These are phyloP conservation scores for Microvelia longipes DNA, from an alignment of 1,140 invertebrate species.

Conservation along the genomic window DNA sequence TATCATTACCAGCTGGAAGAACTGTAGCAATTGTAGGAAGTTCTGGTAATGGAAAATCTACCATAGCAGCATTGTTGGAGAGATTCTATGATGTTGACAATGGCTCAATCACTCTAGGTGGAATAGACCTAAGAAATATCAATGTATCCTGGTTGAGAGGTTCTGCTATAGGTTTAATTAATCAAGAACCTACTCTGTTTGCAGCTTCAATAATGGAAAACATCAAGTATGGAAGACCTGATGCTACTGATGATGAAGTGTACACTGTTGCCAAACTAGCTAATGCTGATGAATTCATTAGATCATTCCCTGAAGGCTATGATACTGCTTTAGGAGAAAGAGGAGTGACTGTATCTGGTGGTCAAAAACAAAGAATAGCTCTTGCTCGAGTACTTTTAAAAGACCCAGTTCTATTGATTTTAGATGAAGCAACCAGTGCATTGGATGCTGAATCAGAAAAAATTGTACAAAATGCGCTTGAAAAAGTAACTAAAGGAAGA, in stretches of 20 bases:
- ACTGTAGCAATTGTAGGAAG: constrained; percentile 79
- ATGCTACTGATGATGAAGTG: constrained; percentile 49
- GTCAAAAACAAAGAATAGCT: constrained; percentile 68
- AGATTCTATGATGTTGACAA: constrained; percentile 71
- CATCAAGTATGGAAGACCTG: constrained; percentile 74
- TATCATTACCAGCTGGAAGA: constrained; percentile 68
- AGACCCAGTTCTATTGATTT: constrained; percentile 65
- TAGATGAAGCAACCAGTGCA: constrained; percentile 87
- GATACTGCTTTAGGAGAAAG: constrained; percentile 68
- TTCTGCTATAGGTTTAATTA: constrained; percentile 69
- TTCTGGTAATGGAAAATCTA: constrained; percentile 85
- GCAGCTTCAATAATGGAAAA: constrained; percentile 84
- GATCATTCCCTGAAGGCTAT: constrained; percentile 67
- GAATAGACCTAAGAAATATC: constrained; percentile 51
- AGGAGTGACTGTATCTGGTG: constrained; percentile 61
- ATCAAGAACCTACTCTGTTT: constrained; percentile 86
- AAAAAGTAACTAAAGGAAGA: constrained; percentile 55
- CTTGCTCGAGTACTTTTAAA: constrained; percentile 64
- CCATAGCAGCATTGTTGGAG: constrained; percentile 70
- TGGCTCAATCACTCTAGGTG: constrained; percentile 66
- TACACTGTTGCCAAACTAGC: constrained; percentile 65
- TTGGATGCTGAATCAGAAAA: constrained; percentile 78
- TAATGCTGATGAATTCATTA: constrained; percentile 83
- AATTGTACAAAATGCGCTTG: constrained; percentile 68
- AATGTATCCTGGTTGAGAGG: constrained; percentile 76